Percentiles rank a stretch among this genome's conserved stretches.
phyloP scores from a whole-genome alignment of 2,888 invertebrate genomes.

The Zele albiditarsus region DNA sequence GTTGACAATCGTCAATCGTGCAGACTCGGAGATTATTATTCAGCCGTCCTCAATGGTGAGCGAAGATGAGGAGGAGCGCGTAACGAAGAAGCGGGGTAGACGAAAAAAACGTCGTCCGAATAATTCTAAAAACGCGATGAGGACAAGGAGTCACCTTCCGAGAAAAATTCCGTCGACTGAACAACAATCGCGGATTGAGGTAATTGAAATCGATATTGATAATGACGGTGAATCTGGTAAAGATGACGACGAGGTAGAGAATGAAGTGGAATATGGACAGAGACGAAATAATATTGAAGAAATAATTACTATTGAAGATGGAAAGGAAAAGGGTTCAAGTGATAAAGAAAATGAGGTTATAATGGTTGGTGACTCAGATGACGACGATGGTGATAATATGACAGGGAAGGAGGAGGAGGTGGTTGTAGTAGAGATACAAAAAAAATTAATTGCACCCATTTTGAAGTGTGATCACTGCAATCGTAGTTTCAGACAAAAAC shows the following conservation, averaged over 20 bases:
- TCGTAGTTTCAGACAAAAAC: slow-evolving; percentile 63
- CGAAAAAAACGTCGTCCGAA: slow-evolving; percentile 55
- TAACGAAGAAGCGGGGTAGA: slow-evolving; percentile 55
- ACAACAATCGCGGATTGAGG: slow-evolving; percentile 59
- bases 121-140: slow-evolving; percentile 40
- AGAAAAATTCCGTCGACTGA: slow-evolving; percentile 43
- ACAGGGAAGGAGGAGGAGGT: neutral
- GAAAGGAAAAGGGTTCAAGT: slow-evolving; percentile 69
- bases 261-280: slow-evolving; percentile 28
- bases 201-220: slow-evolving; percentile 68
- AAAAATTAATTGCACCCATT: slow-evolving; percentile 30
- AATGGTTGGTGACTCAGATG: slow-evolving; percentile 69
- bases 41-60: slow-evolving; percentile 66
- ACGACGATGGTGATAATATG: slow-evolving; percentile 56
- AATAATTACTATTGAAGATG: slow-evolving; percentile 63
- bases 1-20: slow-evolving; percentile 67
- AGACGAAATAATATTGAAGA: slow-evolving; percentile 58
- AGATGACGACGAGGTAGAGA: slow-evolving; percentile 54
- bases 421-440: neutral
- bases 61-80: slow-evolving; percentile 55
- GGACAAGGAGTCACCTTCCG: neutral
- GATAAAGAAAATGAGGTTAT: slow-evolving; percentile 70
- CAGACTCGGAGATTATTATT: slow-evolving; percentile 70
- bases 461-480: slow-evolving; percentile 64
- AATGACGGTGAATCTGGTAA: slow-evolving; percentile 49